Conservation (phyloP, 2,888 invertebrate genomes). For the Globia sparganii region DNA sequence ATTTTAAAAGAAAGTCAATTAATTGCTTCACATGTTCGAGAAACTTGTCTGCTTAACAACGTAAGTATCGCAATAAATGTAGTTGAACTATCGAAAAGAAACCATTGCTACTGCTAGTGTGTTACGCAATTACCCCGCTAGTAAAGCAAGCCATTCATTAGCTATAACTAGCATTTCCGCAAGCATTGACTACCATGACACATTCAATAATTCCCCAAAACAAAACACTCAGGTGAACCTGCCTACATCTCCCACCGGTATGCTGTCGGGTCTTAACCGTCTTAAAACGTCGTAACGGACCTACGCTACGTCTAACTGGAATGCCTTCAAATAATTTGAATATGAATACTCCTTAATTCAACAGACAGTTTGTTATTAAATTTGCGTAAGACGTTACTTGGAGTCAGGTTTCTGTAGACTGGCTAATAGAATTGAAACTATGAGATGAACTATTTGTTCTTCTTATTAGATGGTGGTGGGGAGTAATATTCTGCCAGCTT, state of each 20-base stretch:
- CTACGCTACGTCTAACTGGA: constrained; percentile 54
- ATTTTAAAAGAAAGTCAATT: no score
- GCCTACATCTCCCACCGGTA: constrained; percentile 5
- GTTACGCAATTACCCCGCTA: no score
- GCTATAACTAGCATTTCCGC: neutral
- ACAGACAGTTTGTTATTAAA: constrained; percentile 78
- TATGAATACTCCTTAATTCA: constrained; percentile 81
- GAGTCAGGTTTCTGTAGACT: constrained; percentile 58
- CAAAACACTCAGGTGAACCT: constrained; percentile 3
- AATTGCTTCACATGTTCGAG: no score
- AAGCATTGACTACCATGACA: constrained; percentile 3
- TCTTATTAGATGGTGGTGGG: constrained; percentile 42
- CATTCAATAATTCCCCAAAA: constrained; percentile 26
- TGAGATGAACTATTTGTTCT: constrained; percentile 62
- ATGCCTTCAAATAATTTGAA: constrained; percentile 76
- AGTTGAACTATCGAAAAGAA: no score
- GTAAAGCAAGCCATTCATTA: neutral
- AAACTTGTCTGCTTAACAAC: no score
- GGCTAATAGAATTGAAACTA: constrained; percentile 65
- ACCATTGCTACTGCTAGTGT: no score
- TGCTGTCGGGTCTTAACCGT: constrained; percentile 31
- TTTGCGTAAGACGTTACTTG: constrained; percentile 75
- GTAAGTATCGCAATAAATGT: no score
- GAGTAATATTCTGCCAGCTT: constrained; percentile 17
- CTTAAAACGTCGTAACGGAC: constrained; percentile 54